Conservation (phyloP, 2,888 invertebrate genomes). For the Cybosia mesomella region DNA sequence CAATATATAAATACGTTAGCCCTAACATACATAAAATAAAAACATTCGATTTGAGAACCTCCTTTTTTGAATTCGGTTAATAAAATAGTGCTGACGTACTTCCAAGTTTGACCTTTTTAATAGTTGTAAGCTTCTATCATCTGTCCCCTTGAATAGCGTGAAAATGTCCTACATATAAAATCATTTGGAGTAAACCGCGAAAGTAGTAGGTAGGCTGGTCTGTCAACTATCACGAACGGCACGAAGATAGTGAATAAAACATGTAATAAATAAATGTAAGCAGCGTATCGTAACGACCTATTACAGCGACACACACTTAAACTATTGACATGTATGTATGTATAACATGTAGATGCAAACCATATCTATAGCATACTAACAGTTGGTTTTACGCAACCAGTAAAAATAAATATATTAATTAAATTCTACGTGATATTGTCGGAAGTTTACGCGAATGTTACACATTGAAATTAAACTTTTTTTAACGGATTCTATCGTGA, state of each 20-base stretch:
- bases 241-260: slow-evolving; percentile 77
- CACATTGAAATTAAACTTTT: no score
- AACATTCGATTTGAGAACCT: no score
- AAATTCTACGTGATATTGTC: neutral
- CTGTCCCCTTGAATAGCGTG: neutral
- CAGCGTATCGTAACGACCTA: slow-evolving; percentile 69
- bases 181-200: slow-evolving; percentile 28
- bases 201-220: slow-evolving; percentile 38
- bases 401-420: neutral
- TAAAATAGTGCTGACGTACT: neutral
- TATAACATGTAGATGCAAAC: slow-evolving; percentile 7
- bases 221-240: slow-evolving; percentile 58
- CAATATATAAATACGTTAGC: no score
- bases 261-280: slow-evolving; percentile 80
- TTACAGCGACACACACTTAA: slow-evolving; percentile 53
- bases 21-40: no score
- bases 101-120: neutral
- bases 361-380: neutral
- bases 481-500: no score
- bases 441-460: no score
- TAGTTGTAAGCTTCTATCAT: neutral
- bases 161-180: slow-evolving; percentile 2
- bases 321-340: slow-evolving; percentile 23
- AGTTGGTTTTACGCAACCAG: neutral
- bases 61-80: no score